Evolutionary conservation across 2,888 invertebrate genomes (phyloP), one percentile per base, ranked within the genome.

Genomic region (Petrolisthes cinctipes): DNA sequence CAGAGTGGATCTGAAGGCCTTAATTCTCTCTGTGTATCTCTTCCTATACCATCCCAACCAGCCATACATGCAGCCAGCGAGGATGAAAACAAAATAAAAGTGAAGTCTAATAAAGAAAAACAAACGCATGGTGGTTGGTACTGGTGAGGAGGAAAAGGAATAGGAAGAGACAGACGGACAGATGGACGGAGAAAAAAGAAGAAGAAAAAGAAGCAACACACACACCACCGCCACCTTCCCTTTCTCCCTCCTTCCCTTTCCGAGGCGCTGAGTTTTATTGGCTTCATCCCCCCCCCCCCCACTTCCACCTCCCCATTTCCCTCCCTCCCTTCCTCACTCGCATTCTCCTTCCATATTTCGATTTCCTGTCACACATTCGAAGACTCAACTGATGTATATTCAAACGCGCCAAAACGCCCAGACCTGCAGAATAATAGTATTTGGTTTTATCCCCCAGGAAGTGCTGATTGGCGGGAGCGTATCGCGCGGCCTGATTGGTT

Each of bases 401-500:
- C 83, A 86, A 89, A 86, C 85, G 71, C 86, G 75, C 86, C 86
- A 86, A 86, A 83, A 86, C 86, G 85, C 61, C 84, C 84, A 86
- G 82, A 89, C 89, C 86, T 85, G 86, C 89, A 89, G 86, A 86
- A 89, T 89, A 89, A 89, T 86, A 86, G 84, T 86, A 86, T 89
- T 89, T 89, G 89, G 86, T 83, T 89, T 89, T 89, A 89, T 89
- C 86, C 86, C 86, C 82, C 84, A 86, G 86, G 83, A 84, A 84
- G 81, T 86, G 86, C 84, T 89, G 89, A 89, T 89, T 89, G 89
- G 89, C 89, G 80, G 86, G 84, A 81, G 86, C 86, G 86, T 86
- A 80, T 84, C 86, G 86, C 89, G 86, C 82, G 80, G 84, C 86
- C 84, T 89, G 86, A 89, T 89, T 89, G 86, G 89, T 86, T 78